Evolutionary conservation across 2,797 vertebrate species (phyloP).

Genomic region (Denticeps clupeoides): DNA sequence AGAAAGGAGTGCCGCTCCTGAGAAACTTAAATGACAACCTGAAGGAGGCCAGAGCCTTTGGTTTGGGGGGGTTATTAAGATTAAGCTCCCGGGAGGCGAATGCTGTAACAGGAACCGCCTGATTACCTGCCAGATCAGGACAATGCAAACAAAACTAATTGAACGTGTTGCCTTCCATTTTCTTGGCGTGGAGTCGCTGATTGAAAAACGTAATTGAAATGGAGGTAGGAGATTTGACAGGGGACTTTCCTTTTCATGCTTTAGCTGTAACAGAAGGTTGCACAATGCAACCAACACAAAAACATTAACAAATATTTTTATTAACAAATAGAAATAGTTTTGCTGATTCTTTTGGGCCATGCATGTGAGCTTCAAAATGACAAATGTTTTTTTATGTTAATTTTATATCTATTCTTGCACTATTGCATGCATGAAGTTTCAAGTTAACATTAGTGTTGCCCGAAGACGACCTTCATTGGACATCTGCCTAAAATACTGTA

Average conservation of each 20-base stretch:
- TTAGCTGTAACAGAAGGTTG: conserved; percentile 22
- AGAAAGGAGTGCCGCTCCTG: conserved; percentile 17
- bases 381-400: no score
- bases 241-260: conserved; percentile 34
- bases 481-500: no score
- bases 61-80: conserved; percentile 18
- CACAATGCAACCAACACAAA: conserved; percentile 9
- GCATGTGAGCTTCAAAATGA: no score
- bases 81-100: conserved; percentile 4
- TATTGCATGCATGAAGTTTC: not conserved
- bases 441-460: conserved; percentile 8
- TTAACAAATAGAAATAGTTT: no score
- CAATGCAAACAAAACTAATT: conserved; percentile 37
- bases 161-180: conserved; percentile 30
- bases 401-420: no score
- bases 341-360: no score
- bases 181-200: conserved; percentile 39
- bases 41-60: conserved; percentile 2
- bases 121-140: conserved; percentile 23
- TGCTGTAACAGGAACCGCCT: conserved; percentile 18
- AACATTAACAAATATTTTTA: no score
- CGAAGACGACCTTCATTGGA: no score
- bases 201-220: conserved; percentile 57
- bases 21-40: conserved; percentile 16
- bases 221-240: conserved; percentile 32